Conservation (phyloP, 2,113 vertebrate species). For the Vidua macroura region DNA sequence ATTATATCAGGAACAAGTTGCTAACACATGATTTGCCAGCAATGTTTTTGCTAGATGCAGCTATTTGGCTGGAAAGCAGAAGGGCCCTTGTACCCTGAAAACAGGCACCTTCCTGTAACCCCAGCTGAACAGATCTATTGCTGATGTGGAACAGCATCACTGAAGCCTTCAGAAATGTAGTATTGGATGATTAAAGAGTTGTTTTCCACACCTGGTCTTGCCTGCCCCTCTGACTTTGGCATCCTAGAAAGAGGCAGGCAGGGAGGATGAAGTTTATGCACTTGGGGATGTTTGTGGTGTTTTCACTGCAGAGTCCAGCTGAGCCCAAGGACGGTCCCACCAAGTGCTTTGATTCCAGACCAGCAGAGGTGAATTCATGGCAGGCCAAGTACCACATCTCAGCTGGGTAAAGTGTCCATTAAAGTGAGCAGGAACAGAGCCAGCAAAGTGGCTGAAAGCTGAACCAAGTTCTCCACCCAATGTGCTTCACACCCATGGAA, state of each 20-base stretch:
- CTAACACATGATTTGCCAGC: background rate
- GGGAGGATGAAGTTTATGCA: accelerated
- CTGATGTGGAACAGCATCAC: background rate
- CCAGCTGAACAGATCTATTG: background rate
- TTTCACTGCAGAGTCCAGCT: background rate
- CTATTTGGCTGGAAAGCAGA: constrained; percentile 5
- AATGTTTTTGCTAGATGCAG: background rate
- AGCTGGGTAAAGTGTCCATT: background rate
- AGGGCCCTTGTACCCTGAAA: background rate
- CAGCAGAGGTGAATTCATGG: background rate
- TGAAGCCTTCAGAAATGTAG: background rate
- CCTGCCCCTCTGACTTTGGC: background rate
- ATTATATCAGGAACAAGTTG: background rate
- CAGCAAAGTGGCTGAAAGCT: background rate
- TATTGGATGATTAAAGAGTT: background rate
- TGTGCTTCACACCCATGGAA: background rate
- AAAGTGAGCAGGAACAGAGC: background rate
- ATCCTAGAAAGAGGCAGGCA: background rate
- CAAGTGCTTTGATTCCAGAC: background rate
- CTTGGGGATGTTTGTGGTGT: background rate
- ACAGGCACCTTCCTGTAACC: background rate
- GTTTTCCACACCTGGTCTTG: background rate
- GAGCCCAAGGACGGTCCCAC: background rate
- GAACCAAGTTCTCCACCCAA: background rate
- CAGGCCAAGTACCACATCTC: background rate